Percentiles rank a stretch among this genome's conserved stretches.
These are phyloP conservation scores for Drosophila limbata DNA, from an alignment of 2,888 invertebrate species.

Conservation along the genomic window DNA sequence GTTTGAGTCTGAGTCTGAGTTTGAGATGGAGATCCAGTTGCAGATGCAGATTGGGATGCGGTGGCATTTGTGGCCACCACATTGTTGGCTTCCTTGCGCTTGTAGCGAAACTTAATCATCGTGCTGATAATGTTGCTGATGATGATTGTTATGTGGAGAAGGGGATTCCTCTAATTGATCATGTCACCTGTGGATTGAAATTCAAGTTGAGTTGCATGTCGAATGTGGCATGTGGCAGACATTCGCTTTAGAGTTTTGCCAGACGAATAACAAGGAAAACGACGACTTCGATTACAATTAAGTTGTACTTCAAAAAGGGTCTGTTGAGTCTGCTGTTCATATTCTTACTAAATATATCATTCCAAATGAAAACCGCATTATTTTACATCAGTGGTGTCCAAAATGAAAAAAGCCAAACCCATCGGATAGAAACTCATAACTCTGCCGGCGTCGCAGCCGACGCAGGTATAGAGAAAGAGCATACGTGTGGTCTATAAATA, in stretches of 20 bases:
- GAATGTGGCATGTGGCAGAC: conserved; percentile 11
- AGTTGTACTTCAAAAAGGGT: not conserved
- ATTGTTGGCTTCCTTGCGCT: conserved; percentile 87
- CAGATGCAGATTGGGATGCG: not conserved
- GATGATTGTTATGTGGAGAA: not conserved
- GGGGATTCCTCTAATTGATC: conserved; percentile 4
- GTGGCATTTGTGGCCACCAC: conserved; percentile 60
- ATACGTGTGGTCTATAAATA: too few species aligned
- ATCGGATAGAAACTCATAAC: too few species aligned
- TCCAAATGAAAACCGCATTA: too few species aligned
- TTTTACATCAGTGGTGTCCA: too few species aligned
- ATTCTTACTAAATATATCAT: too few species aligned
- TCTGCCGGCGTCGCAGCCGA: too few species aligned
- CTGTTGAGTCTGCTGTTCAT: too few species aligned
- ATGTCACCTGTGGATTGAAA: conserved; percentile 9
- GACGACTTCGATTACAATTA: conserved; percentile 25
- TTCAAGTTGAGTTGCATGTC: conserved; percentile 4
- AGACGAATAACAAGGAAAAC: conserved; percentile 12
- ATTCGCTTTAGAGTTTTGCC: conserved; percentile 8
- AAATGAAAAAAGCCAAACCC: too few species aligned
- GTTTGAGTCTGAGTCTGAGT: not conserved
- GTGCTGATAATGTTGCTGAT: conserved; percentile 64
- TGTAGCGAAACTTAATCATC: conserved; percentile 90
- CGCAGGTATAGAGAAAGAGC: too few species aligned
- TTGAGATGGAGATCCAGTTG: not conserved